Conservation (phyloP, 1,140 invertebrate genomes). For the Megalonaias nervosa region DNA sequence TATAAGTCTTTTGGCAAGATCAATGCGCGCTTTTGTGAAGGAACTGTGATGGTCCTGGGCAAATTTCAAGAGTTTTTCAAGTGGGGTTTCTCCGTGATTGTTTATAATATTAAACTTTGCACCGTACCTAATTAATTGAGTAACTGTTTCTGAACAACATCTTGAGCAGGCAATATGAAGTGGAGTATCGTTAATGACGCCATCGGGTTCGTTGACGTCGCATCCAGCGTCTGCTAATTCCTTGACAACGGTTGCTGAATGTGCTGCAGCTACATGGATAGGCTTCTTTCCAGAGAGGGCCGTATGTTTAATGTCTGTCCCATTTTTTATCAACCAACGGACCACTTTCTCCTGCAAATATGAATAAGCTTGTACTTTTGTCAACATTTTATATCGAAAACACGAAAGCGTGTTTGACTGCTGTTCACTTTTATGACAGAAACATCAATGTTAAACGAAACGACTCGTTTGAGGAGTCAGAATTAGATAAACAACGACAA, state of each 20-base stretch:
- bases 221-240: conserved; percentile 38
- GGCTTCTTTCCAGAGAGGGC: conserved; percentile 38
- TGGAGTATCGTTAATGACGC: conserved; percentile 45
- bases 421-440: no score
- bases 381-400: no score
- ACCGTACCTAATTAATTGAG: conserved; percentile 41
- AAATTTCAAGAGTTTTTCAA: conserved; percentile 51
- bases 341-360: conserved; percentile 18
- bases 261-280: conserved; percentile 43
- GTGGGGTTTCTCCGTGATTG: conserved; percentile 46
- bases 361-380: background rate
- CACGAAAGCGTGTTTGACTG: no score
- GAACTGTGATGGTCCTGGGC: conserved; percentile 42
- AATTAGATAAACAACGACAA: no score
- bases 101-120: conserved; percentile 46
- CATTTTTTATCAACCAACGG: conserved; percentile 24
- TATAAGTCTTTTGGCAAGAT: conserved; percentile 42
- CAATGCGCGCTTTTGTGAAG: conserved; percentile 32
- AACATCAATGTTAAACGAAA: no score
- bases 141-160: conserved; percentile 35
- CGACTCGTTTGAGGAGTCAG: no score
- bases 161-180: conserved; percentile 50
- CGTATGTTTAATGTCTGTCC: conserved; percentile 21
- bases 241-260: conserved; percentile 31
- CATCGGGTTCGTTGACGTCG: conserved; percentile 48